A percentile compares a stretch with the other conserved stretches of the same genome.
Evolutionary conservation across 1,140 invertebrate species (phyloP).

Genomic region (Chrysopa pallens): DNA sequence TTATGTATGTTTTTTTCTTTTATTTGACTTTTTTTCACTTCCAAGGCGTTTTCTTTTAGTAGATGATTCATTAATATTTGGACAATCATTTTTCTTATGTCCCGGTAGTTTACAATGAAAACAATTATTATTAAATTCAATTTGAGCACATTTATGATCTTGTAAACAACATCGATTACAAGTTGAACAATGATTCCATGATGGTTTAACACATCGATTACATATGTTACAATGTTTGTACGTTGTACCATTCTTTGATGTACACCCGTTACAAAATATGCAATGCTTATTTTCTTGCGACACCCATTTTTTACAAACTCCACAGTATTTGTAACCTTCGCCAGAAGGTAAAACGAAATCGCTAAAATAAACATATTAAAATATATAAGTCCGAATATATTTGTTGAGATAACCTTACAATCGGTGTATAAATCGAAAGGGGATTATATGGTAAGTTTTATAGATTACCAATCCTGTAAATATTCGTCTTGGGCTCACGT

Average conservation of each 20-base stretch:
- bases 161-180: constrained; percentile 47
- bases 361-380: constrained; percentile 9
- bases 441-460: too few species aligned
- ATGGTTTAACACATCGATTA: constrained; percentile 64
- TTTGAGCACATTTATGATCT: constrained; percentile 38
- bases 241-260: constrained; percentile 62
- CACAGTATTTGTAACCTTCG: constrained; percentile 57
- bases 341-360: constrained; percentile 37
- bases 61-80: constrained; percentile 1
- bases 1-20: too few species aligned
- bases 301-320: constrained; percentile 49
- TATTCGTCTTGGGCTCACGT: too few species aligned
- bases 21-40: too few species aligned
- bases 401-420: too few species aligned
- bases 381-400: too few species aligned
- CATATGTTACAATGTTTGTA: constrained; percentile 64
- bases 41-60: too few species aligned
- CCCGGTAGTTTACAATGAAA: constrained; percentile 25
- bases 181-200: constrained; percentile 55
- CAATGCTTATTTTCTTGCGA: constrained; percentile 58
- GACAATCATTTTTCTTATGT: constrained; percentile 23
- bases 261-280: constrained; percentile 46
- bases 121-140: constrained; percentile 25
- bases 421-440: too few species aligned
- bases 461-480: too few species aligned